Percentiles rank a stretch among this genome's conserved stretches.
phyloP scores from a whole-genome alignment of 2,888 invertebrate genomes.

The Andricus curvator region DNA sequence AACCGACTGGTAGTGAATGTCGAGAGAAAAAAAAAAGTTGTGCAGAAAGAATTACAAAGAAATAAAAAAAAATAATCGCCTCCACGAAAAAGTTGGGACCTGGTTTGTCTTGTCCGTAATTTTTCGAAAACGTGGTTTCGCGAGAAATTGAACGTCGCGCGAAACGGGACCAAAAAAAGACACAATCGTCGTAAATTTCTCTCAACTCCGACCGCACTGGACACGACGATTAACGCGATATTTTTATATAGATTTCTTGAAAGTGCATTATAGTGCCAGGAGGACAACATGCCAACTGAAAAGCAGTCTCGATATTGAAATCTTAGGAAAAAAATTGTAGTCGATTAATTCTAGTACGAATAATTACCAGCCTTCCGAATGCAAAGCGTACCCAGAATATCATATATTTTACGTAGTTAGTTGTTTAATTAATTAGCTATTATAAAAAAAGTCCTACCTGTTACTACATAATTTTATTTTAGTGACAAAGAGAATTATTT shows the following conservation, averaged over 20 bases:
- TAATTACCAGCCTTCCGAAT: not conserved
- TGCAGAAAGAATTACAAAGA: slow-evolving; percentile 41
- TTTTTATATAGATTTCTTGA: slow-evolving; percentile 77
- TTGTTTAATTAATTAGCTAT: not conserved
- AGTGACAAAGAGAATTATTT: not conserved
- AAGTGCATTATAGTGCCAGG: slow-evolving; percentile 76
- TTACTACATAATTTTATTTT: too few relatives aligned
- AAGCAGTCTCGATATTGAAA: slow-evolving; percentile 59
- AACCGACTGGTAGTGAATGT: slow-evolving; percentile 43
- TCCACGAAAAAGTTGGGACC: slow-evolving; percentile 60
- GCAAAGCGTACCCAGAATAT: not conserved
- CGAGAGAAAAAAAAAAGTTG: slow-evolving; percentile 46
- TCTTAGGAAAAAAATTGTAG: slow-evolving; percentile 24
- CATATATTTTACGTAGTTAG: not conserved
- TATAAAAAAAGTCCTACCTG: not conserved
- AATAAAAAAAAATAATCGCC: slow-evolving; percentile 41
- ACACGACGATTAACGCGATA: slow-evolving; percentile 73
- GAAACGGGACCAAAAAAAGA: slow-evolving; percentile 71
- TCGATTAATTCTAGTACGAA: not conserved
- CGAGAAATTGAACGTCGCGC: slow-evolving; percentile 64
- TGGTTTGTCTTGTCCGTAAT: slow-evolving; percentile 66
- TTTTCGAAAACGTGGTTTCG: slow-evolving; percentile 67
- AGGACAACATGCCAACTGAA: slow-evolving; percentile 66
- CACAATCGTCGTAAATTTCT: slow-evolving; percentile 67
- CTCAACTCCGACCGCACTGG: slow-evolving; percentile 69